Evolutionary conservation across 1,140 invertebrate genomes (phyloP).

Genomic region (Euura lappo): DNA sequence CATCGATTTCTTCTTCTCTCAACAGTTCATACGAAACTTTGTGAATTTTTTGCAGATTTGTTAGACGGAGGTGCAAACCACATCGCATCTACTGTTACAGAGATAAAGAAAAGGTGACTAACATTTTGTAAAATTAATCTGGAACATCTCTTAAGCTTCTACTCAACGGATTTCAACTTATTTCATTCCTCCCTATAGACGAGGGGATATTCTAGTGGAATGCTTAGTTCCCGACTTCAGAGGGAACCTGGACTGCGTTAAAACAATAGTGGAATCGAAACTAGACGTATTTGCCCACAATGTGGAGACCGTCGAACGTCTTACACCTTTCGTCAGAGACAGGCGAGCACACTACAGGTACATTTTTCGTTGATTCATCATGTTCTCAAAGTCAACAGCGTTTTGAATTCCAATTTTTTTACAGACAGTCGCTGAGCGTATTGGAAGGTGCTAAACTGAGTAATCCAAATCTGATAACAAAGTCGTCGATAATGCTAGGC

Average conservation of each 20-base stretch:
- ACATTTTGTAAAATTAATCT: conserved; percentile 19
- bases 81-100: conserved; percentile 88
- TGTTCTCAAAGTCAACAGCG: conserved; percentile 17
- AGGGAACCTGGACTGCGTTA: conserved; percentile 80
- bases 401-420: conserved; percentile 7
- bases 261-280: conserved; percentile 80
- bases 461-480: conserved; percentile 88
- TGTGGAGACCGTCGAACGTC: conserved; percentile 91
- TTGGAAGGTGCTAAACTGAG: conserved; percentile 81
- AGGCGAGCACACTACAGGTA: conserved; percentile 77
- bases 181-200: conserved; percentile 63
- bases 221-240: conserved; percentile 97
- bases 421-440: conserved; percentile 84
- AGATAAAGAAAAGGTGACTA: conserved; percentile 74
- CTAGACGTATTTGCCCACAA: conserved; percentile 97
- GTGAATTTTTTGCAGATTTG: conserved; percentile 69
- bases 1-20: neutral
- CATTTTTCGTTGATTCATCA: conserved; percentile 21
- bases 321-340: conserved; percentile 92
- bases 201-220: conserved; percentile 90
- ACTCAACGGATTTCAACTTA: conserved; percentile 19
- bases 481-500: conserved; percentile 98
- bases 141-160: conserved; percentile 13
- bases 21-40: neutral
- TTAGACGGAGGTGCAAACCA: conserved; percentile 90